A percentile compares a stretch with the other conserved stretches of the same genome.
phyloP scores from a whole-genome alignment of 2,888 invertebrate species.

The Dorcus hopei region DNA sequence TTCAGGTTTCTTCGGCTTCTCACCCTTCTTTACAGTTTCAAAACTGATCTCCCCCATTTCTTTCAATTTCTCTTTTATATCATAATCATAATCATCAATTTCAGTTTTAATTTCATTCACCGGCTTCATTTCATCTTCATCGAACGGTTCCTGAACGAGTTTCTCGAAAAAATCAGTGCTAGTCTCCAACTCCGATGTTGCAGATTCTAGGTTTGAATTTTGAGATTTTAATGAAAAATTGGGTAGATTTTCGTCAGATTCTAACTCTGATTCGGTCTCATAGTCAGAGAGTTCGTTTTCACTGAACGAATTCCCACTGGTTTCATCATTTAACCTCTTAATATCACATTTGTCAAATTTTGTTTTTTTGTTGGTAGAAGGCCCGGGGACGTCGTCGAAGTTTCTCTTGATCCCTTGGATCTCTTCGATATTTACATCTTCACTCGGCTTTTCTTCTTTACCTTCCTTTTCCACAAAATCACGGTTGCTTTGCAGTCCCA shows the following conservation, averaged over 20 bases:
- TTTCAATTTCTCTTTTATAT: slow-evolving; percentile 61
- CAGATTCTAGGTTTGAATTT: slow-evolving; percentile 17
- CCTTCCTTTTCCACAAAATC: slow-evolving; percentile 24
- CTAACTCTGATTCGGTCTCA: slow-evolving; percentile 43
- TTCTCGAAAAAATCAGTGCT: slow-evolving; percentile 37
- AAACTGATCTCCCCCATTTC: slow-evolving; percentile 58
- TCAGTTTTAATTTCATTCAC: slow-evolving; percentile 24
- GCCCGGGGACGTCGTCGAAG: slow-evolving; percentile 21
- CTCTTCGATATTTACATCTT: slow-evolving; percentile 8
- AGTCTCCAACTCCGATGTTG: slow-evolving; percentile 16
- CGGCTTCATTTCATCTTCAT: slow-evolving; percentile 4
- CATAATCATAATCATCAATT: slow-evolving; percentile 52
- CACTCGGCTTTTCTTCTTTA: slow-evolving; percentile 18
- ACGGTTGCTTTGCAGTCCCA: slow-evolving; percentile 19
- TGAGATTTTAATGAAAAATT: slow-evolving; percentile 13
- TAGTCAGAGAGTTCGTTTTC: slow-evolving; percentile 45
- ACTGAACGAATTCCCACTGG: slow-evolving; percentile 41
- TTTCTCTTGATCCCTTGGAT: slow-evolving; percentile 23
- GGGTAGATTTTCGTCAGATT: slow-evolving; percentile 48
- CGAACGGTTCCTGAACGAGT: slow-evolving; percentile 38
- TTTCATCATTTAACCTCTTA: slow-evolving; percentile 37
- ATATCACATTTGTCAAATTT: slow-evolving; percentile 18
- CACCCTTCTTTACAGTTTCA: slow-evolving; percentile 49
- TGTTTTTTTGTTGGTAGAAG: slow-evolving; percentile 22
- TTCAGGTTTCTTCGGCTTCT: slow-evolving; percentile 44